Conservation (phyloP, 2,113 vertebrate genomes). For the Trogon melanurus region DNA sequence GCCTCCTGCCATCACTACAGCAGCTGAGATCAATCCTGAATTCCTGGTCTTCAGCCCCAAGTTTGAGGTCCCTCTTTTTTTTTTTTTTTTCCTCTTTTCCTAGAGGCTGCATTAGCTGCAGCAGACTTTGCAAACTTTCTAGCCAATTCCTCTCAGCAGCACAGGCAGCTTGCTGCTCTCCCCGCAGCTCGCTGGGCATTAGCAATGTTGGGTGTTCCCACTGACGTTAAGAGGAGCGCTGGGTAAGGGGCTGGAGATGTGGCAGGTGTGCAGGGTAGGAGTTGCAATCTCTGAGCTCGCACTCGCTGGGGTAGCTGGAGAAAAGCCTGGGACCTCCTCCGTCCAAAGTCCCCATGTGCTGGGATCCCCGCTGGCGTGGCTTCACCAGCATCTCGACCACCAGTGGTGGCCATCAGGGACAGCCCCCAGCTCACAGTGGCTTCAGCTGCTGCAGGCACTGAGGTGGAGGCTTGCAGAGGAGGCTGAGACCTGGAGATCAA, state of each 20-base stretch:
- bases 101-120: not conserved
- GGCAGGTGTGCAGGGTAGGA: not conserved
- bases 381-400: too few species aligned
- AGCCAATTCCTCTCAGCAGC: not conserved
- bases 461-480: not conserved
- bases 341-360: rapidly evolving
- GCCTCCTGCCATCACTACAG: not conserved
- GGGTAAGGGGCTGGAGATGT: not conserved
- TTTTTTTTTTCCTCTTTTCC: too few species aligned
- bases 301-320: not conserved
- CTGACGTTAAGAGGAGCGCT: not conserved
- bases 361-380: not conserved
- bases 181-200: not conserved
- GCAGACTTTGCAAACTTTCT: not conserved
- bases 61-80: not conserved
- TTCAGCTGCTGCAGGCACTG: not conserved
- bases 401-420: not conserved
- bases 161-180: not conserved
- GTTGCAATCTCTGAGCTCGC: not conserved
- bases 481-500: not conserved
- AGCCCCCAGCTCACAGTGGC: not conserved
- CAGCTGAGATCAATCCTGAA: not conserved
- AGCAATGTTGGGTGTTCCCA: too few species aligned
- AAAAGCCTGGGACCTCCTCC: not conserved
- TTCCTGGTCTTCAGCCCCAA: not conserved